Percentiles rank a stretch among this genome's conserved stretches.
These are phyloP conservation scores for Lomographa bimaculata DNA, from an alignment of 2,888 invertebrate genomes.

Conservation along the genomic window DNA sequence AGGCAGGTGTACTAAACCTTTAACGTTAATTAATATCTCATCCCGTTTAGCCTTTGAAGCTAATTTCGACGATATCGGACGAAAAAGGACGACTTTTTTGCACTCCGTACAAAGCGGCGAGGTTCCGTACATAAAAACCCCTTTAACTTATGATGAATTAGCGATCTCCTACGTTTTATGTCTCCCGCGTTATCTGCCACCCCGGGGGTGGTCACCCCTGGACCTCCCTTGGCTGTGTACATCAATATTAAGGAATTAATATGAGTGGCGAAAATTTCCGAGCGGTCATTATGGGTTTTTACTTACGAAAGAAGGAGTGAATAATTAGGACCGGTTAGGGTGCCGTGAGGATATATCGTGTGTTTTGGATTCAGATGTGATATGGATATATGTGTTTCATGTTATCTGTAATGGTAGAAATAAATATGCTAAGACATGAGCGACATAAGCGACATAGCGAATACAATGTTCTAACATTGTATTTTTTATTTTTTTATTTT, in stretches of 20 bases:
- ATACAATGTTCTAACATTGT: too few relatives aligned
- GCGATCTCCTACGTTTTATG: slow-evolving; percentile 83
- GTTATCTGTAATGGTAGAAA: too few relatives aligned
- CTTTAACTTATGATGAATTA: slow-evolving; percentile 84
- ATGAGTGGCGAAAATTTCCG: slow-evolving; percentile 72
- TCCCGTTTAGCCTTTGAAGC: slow-evolving; percentile 62
- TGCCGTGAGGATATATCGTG: slow-evolving; percentile 11
- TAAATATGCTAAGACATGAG: too few relatives aligned
- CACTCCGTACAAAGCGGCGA: slow-evolving; percentile 66
- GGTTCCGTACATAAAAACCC: slow-evolving; percentile 78
- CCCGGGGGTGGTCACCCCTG: slow-evolving; percentile 33
- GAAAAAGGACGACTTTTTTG: slow-evolving; percentile 55
- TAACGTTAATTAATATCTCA: slow-evolving; percentile 74
- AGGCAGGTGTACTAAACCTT: slow-evolving; percentile 48
- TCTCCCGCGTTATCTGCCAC: slow-evolving; percentile 76
- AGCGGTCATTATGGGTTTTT: slow-evolving; percentile 45
- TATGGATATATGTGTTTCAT: too few relatives aligned
- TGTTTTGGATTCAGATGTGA: background rate
- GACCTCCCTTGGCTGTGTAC: slow-evolving; percentile 43
- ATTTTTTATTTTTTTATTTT: too few relatives aligned
- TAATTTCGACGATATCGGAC: slow-evolving; percentile 63
- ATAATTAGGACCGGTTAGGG: slow-evolving; percentile 32
- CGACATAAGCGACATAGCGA: too few relatives aligned
- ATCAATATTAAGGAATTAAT: slow-evolving; percentile 80
- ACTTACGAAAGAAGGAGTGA: slow-evolving; percentile 36